These are phyloP conservation scores for Chelonoidis abingdonii DNA, from an alignment of 2,113 vertebrate species.

Conservation along the genomic window DNA sequence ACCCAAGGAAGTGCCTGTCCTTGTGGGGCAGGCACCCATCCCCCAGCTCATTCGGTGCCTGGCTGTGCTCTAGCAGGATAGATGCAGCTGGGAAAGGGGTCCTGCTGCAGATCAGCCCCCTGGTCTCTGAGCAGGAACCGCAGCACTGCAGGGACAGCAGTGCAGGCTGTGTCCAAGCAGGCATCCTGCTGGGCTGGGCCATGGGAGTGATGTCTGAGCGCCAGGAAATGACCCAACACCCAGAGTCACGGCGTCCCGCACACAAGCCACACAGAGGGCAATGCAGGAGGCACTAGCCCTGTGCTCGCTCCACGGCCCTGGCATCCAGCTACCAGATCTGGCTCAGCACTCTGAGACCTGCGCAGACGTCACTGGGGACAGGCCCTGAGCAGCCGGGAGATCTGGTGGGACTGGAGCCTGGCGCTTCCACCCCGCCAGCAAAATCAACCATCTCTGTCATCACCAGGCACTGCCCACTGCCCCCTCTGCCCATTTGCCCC, in stretches of 20 bases:
- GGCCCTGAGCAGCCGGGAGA: neutral
- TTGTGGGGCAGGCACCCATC: neutral
- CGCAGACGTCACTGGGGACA: neutral
- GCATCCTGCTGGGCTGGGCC: too few relatives aligned
- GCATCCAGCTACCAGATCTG: neutral
- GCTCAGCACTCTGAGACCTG: neutral
- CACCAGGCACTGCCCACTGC: too few relatives aligned
- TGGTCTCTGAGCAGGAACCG: too few relatives aligned
- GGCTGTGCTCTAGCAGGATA: fast-evolving
- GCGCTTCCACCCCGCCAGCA: neutral
- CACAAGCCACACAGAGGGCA: too few relatives aligned
- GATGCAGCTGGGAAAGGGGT: neutral
- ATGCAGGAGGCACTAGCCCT: neutral
- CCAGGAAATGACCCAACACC: neutral
- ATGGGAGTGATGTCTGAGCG: fast-evolving
- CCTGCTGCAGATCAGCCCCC: neutral
- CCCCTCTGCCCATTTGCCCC: too few relatives aligned
- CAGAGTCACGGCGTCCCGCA: neutral
- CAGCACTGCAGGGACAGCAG: too few relatives aligned
- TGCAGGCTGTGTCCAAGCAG: too few relatives aligned
- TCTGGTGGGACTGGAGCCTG: neutral
- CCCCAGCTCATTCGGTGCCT: fast-evolving
- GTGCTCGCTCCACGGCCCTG: neutral
- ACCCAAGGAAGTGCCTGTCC: fast-evolving
- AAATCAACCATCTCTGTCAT: neutral